These are phyloP conservation scores for Rhodeus uyekii DNA, from an alignment of 2,797 vertebrate species.

Conservation along the genomic window DNA sequence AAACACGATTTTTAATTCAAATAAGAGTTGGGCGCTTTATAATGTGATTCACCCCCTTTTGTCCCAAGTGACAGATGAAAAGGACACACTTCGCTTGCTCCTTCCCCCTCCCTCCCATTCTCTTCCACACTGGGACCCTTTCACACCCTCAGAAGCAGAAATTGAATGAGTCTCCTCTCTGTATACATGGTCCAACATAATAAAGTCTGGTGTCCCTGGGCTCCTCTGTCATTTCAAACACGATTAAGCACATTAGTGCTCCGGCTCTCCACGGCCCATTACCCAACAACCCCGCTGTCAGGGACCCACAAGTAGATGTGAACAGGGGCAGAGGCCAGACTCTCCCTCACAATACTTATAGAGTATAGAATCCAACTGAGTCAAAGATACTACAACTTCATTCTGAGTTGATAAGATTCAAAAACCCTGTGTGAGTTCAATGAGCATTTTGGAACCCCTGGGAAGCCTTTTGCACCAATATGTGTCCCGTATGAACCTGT, in stretches of 20 bases:
- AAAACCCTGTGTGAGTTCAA: not conserved
- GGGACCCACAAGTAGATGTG: slow-evolving; percentile 48
- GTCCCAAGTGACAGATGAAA: slow-evolving; percentile 51
- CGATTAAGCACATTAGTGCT: slow-evolving; percentile 71
- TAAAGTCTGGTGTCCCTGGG: slow-evolving; percentile 60
- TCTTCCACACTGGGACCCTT: slow-evolving; percentile 52
- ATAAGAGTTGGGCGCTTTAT: not conserved
- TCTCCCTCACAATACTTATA: slow-evolving; percentile 23
- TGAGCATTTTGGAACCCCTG: not conserved
- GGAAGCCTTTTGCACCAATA: not conserved
- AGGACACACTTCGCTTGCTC: slow-evolving; percentile 45
- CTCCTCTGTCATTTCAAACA: slow-evolving; percentile 66
- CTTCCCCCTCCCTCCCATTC: slow-evolving; percentile 42
- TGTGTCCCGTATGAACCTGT: not conserved
- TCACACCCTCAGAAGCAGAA: slow-evolving; percentile 45
- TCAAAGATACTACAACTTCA: not conserved
- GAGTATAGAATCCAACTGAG: slow-evolving; percentile 7
- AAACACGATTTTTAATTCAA: slow-evolving; percentile 29
- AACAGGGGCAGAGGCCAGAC: slow-evolving; percentile 43
- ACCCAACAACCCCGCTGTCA: slow-evolving; percentile 52
- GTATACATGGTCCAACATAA: slow-evolving; percentile 60
- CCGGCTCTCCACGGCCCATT: slow-evolving; percentile 60
- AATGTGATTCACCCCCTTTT: slow-evolving; percentile 53
- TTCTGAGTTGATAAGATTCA: not conserved
- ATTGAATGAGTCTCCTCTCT: slow-evolving; percentile 42